phyloP scores from a whole-genome alignment of 2,113 vertebrate species.

The Hydrolagus affinis region DNA sequence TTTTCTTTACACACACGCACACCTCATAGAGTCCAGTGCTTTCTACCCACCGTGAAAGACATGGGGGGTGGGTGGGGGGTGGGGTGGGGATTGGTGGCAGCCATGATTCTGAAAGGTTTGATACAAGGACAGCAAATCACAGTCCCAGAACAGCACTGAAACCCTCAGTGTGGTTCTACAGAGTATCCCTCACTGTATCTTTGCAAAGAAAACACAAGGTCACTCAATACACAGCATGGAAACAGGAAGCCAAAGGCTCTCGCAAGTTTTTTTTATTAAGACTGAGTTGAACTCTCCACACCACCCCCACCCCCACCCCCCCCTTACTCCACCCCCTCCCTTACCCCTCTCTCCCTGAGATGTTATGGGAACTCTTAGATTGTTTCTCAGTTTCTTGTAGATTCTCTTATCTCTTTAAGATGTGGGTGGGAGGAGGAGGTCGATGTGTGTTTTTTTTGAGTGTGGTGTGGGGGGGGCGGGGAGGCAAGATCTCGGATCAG shows the following conservation, averaged over 20 bases:
- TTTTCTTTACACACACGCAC: too few relatives aligned
- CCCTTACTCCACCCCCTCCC: too few relatives aligned
- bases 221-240: not conserved
- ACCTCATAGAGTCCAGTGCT: too few relatives aligned
- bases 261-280: conserved; percentile 4
- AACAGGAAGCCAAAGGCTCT: not conserved
- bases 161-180: not conserved
- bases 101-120: too few relatives aligned
- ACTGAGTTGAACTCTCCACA: not conserved
- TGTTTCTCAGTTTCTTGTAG: too few relatives aligned
- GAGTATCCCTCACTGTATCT: not conserved
- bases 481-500: not conserved
- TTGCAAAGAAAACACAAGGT: not conserved
- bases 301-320: too few relatives aligned
- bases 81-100: too few relatives aligned
- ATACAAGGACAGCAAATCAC: not conserved
- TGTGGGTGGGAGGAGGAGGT: not conserved
- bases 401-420: too few relatives aligned
- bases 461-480: too few relatives aligned
- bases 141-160: not conserved
- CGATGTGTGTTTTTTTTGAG: not conserved
- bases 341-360: too few relatives aligned
- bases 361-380: conserved; percentile 4
- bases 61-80: too few relatives aligned
- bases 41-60: too few relatives aligned